A percentile compares a stretch with the other conserved stretches of the same genome.
Evolutionary conservation across 1,140 invertebrate genomes (phyloP).

Genomic region (Hylaeus anthracinus): DNA sequence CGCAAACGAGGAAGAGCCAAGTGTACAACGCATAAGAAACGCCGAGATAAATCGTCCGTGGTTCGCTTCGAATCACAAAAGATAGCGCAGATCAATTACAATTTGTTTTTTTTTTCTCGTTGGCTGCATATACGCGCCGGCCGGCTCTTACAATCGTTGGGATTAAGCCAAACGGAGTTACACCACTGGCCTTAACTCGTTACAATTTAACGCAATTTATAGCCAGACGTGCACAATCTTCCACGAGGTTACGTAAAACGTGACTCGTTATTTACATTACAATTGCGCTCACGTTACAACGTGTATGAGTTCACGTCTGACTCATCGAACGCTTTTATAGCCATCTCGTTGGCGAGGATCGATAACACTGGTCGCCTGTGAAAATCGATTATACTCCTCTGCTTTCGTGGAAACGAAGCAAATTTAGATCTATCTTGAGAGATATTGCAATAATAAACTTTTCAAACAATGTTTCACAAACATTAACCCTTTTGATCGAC

Average conservation of each 20-base stretch:
- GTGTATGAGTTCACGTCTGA: background rate
- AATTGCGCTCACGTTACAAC: conserved; percentile 6
- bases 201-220: conserved; percentile 32
- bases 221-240: conserved; percentile 28
- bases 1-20: background rate
- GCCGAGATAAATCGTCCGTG: background rate
- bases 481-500: too few relatives aligned
- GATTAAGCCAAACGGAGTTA: conserved; percentile 4
- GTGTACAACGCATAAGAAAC: background rate
- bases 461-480: too few relatives aligned
- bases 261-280: conserved; percentile 56
- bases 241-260: conserved; percentile 39
- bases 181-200: conserved; percentile 30
- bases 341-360: background rate
- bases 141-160: background rate
- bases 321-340: background rate
- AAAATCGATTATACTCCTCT: too few relatives aligned
- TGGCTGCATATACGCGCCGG: too few relatives aligned
- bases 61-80: background rate
- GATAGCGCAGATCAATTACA: background rate
- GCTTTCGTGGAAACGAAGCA: too few relatives aligned
- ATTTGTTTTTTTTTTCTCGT: background rate
- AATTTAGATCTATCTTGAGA: too few relatives aligned
- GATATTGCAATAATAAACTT: too few relatives aligned
- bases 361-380: background rate